Conservation (phyloP, 2,113 vertebrate genomes). For the sheep (Ovis aries) region DNA sequence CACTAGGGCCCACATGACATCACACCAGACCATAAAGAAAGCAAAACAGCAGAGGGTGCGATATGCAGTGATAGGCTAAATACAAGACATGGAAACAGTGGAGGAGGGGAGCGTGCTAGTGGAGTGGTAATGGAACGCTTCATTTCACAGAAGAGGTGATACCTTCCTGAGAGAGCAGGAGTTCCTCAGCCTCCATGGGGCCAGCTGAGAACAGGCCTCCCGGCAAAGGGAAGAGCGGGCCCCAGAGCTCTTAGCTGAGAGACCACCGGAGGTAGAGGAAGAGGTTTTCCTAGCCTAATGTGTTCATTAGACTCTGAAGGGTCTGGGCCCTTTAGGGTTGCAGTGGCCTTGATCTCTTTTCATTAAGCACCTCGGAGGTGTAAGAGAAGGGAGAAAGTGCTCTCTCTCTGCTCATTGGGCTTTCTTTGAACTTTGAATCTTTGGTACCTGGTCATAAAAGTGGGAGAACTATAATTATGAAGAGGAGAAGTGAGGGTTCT, state of each 20-base stretch:
- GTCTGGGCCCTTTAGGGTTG: neutral
- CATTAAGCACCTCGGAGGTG: neutral
- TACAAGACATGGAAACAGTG: neutral
- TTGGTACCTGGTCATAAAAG: neutral
- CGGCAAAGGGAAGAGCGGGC: neutral
- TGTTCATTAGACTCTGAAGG: neutral
- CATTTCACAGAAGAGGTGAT: neutral
- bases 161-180: neutral
- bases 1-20: neutral
- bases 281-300: neutral
- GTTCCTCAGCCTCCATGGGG: neutral
- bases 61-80: neutral
- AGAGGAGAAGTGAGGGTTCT: neutral
- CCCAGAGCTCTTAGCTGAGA: neutral
- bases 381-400: neutral
- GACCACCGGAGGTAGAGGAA: neutral
- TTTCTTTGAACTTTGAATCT: neutral
- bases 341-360: slow-evolving; percentile 1
- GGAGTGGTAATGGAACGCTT: neutral
- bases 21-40: neutral
- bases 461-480: neutral
- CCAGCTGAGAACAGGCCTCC: neutral
- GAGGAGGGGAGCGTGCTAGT: neutral
- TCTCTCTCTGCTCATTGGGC: neutral
- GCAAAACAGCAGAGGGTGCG: neutral